phyloP scores from a whole-genome alignment of 2,797 vertebrate species.

The Allobates femoralis region DNA sequence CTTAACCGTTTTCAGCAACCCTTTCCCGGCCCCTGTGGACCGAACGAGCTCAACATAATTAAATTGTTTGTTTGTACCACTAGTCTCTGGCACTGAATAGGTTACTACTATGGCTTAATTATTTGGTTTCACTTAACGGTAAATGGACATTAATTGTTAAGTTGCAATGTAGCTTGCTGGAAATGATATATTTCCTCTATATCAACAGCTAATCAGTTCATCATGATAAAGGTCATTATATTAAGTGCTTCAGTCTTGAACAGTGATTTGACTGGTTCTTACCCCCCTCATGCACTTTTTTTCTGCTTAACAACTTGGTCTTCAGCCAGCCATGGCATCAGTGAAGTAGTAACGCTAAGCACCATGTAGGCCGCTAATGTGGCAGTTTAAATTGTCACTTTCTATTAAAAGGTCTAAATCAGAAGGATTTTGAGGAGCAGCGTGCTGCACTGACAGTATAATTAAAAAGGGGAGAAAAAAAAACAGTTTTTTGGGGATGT shows the following conservation, averaged over 20 bases:
- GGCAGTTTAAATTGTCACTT: constrained; percentile 81
- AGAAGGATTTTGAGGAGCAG: constrained; percentile 76
- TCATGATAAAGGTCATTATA: constrained; percentile 69
- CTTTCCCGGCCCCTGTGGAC: not conserved
- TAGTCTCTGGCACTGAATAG: constrained; percentile 36
- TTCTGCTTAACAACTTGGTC: constrained; percentile 76
- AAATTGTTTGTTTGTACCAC: constrained; percentile 26
- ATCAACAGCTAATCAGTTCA: constrained; percentile 65
- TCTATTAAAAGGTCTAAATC: constrained; percentile 82
- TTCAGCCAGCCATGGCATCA: constrained; percentile 74
- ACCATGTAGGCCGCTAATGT: constrained; percentile 73
- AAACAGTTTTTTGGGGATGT: constrained; percentile 75
- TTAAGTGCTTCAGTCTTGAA: constrained; percentile 71
- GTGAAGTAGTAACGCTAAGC: constrained; percentile 77
- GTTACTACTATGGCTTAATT: not conserved
- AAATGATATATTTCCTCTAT: constrained; percentile 57
- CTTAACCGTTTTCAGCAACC: constrained; percentile 51
- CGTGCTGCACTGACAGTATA: constrained; percentile 73
- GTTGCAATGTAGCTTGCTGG: constrained; percentile 52
- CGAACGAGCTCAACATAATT: not conserved
- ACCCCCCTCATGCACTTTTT: constrained; percentile 69
- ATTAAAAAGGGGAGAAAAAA: constrained; percentile 74
- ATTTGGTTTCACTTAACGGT: constrained; percentile 3
- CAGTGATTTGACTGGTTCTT: constrained; percentile 72
- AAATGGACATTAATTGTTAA: constrained; percentile 41